Conservation (phyloP, 1,140 invertebrate species). For the Monochamus saltuarius region DNA sequence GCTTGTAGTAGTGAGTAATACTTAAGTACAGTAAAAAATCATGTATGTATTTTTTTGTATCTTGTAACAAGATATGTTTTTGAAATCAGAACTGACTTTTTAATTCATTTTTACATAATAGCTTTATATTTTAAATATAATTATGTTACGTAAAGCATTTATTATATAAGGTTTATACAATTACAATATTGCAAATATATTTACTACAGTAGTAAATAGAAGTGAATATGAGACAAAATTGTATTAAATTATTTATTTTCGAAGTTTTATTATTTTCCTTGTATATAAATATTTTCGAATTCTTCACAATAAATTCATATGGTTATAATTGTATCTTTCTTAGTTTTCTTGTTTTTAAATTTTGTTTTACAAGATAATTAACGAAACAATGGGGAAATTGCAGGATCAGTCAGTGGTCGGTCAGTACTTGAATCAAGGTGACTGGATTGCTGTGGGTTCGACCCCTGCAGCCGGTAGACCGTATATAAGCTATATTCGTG, state of each 20-base stretch:
- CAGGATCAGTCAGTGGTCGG: background rate
- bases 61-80: slow-evolving; percentile 20
- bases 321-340: background rate
- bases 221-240: slow-evolving; percentile 1
- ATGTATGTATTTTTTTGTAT: slow-evolving; percentile 17
- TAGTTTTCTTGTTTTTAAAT: background rate
- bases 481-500: no score
- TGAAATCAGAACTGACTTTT: slow-evolving; percentile 12
- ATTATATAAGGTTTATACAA: slow-evolving; percentile 14
- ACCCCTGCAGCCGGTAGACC: no score
- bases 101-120: slow-evolving; percentile 6
- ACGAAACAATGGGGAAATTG: background rate
- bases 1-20: slow-evolving; percentile 17
- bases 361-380: no score
- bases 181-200: slow-evolving; percentile 2
- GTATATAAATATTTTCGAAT: slow-evolving; percentile 9
- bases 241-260: slow-evolving; percentile 21
- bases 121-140: slow-evolving; percentile 5
- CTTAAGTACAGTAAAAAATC: slow-evolving; percentile 12
- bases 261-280: slow-evolving; percentile 18
- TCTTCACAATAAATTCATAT: slow-evolving; percentile 17
- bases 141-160: slow-evolving; percentile 8
- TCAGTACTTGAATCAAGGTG: background rate
- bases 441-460: no score
- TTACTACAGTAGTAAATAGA: slow-evolving; percentile 5